Evolutionary conservation across 2,113 vertebrate genomes (phyloP).

Genomic region (Coptodon rendalli): DNA sequence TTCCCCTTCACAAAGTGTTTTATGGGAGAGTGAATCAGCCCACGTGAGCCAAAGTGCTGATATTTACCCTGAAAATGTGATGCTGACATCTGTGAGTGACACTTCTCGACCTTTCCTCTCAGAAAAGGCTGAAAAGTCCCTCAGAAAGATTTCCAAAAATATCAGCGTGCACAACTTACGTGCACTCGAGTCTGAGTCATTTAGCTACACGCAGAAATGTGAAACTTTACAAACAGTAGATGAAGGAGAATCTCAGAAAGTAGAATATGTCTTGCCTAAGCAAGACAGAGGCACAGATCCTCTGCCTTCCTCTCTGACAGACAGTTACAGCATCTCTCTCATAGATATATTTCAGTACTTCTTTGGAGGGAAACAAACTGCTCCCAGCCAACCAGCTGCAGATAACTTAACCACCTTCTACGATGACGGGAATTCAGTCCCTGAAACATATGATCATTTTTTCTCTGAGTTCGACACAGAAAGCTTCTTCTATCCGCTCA

Average conservation of each 20-base stretch:
- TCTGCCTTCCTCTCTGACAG: neutral
- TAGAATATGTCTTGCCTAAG: neutral
- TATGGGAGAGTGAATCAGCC: slow-evolving; percentile 48
- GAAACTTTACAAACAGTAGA: slow-evolving; percentile 14
- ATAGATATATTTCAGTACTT: slow-evolving; percentile 60
- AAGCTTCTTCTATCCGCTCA: slow-evolving; percentile 54
- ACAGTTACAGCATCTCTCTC: slow-evolving; percentile 53
- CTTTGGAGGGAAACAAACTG: slow-evolving; percentile 45
- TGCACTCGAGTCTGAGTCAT: slow-evolving; percentile 41
- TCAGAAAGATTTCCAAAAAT: slow-evolving; percentile 61
- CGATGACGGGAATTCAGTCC: slow-evolving; percentile 66
- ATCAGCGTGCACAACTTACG: slow-evolving; percentile 60
- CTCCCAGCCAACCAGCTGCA: neutral
- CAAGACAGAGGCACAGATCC: neutral
- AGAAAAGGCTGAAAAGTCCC: slow-evolving; percentile 16
- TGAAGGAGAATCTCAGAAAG: neutral
- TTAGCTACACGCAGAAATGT: neutral
- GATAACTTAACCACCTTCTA: neutral
- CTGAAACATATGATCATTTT: slow-evolving; percentile 85
- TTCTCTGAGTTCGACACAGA: slow-evolving; percentile 78
- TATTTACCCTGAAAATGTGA: slow-evolving; percentile 5
- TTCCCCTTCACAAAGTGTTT: neutral
- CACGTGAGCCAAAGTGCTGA: neutral
- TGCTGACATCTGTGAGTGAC: neutral
- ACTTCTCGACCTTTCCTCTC: slow-evolving; percentile 1